These are phyloP conservation scores for Meganola albula DNA, from an alignment of 2,888 invertebrate genomes.

Conservation along the genomic window DNA sequence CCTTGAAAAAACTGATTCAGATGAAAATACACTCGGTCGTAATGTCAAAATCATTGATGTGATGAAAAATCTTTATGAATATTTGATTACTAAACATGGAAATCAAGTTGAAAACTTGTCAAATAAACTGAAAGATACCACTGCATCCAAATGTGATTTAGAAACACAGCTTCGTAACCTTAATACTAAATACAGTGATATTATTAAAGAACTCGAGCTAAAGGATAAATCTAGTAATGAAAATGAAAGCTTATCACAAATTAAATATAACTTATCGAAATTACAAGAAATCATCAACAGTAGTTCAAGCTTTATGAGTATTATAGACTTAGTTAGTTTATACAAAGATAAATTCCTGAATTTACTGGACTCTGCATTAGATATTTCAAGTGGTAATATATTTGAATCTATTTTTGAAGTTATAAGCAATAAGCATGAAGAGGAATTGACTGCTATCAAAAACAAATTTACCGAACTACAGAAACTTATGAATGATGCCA, in stretches of 20 bases:
- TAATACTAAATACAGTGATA: background rate
- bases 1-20: constrained; percentile 43
- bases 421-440: constrained; percentile 37
- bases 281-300: constrained; percentile 28
- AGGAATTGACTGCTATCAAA: constrained; percentile 32
- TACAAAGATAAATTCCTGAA: constrained; percentile 48
- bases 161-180: constrained; percentile 31
- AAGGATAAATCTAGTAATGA: no score
- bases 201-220: background rate
- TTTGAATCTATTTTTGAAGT: constrained; percentile 43
- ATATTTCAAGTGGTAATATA: constrained; percentile 32
- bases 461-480: constrained; percentile 37
- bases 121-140: constrained; percentile 53
- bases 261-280: constrained; percentile 37
- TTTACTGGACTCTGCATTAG: constrained; percentile 47
- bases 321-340: constrained; percentile 23
- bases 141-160: constrained; percentile 41
- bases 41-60: constrained; percentile 54
- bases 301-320: constrained; percentile 20
- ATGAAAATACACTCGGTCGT: constrained; percentile 34
- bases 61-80: constrained; percentile 55
- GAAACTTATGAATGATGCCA: constrained; percentile 33
- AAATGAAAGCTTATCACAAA: constrained; percentile 25
- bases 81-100: constrained; percentile 45
- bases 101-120: constrained; percentile 57